Conservation (phyloP, 2,797 vertebrate genomes). For the Cyclopterus lumpus region DNA sequence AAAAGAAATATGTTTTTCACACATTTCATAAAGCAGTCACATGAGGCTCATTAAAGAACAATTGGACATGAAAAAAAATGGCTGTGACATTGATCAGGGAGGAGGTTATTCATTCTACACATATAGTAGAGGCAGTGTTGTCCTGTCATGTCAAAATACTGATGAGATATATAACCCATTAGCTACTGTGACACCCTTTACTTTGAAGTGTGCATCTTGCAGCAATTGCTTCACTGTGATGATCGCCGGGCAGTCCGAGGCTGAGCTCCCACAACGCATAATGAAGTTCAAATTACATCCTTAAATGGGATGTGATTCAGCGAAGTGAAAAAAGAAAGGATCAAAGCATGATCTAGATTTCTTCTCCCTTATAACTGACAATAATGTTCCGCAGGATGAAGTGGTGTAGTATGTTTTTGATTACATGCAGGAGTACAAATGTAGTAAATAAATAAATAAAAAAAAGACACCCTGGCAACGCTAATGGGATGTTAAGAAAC, state of each 20-base stretch:
- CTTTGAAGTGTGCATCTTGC: constrained; percentile 76
- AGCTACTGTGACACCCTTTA: constrained; percentile 67
- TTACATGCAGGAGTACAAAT: constrained; percentile 47
- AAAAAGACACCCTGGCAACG: constrained; percentile 19
- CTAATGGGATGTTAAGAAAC: constrained; percentile 13
- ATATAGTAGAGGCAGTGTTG: constrained; percentile 50
- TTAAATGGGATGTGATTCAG: constrained; percentile 76
- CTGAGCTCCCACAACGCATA: constrained; percentile 73
- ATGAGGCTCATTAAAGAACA: constrained; percentile 83
- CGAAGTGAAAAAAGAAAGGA: constrained; percentile 68
- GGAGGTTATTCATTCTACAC: constrained; percentile 60
- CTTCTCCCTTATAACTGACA: constrained; percentile 64
- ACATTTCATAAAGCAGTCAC: constrained; percentile 70
- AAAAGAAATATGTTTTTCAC: constrained; percentile 67
- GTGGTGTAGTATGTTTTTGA: constrained; percentile 50
- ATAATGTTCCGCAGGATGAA: constrained; percentile 60
- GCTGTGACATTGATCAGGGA: constrained; percentile 74
- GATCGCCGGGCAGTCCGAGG: constrained; percentile 70
- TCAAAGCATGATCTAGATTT: constrained; percentile 81
- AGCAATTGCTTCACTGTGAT: constrained; percentile 73
- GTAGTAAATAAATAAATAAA: constrained; percentile 10
- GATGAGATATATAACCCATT: constrained; percentile 67
- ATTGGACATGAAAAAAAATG: constrained; percentile 59
- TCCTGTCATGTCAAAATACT: constrained; percentile 69
- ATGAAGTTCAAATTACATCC: constrained; percentile 81